A percentile compares a stretch with the other conserved stretches of the same genome.
These are phyloP conservation scores for Ptychoptera albimana DNA, from an alignment of 2,888 invertebrate species.

Conservation along the genomic window DNA sequence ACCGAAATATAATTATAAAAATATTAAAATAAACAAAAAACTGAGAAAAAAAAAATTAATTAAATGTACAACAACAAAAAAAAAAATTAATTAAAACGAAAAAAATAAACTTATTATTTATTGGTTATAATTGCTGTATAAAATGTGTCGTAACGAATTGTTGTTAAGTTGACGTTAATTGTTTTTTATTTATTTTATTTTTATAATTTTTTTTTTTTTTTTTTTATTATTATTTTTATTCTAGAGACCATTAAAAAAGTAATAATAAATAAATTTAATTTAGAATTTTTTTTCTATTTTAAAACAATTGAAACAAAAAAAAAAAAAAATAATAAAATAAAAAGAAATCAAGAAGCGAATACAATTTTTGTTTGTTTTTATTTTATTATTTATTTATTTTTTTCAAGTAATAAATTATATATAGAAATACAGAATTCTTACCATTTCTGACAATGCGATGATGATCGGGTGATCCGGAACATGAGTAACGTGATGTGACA, in stretches of 20 bases:
- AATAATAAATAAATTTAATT: no score
- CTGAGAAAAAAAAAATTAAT: background rate
- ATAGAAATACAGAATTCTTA: conserved; percentile 24
- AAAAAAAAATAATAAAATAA: background rate
- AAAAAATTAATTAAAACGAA: no score
- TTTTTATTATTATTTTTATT: no score
- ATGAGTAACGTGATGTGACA: conserved; percentile 60
- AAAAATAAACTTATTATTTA: no score
- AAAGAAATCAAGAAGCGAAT: conserved; percentile 3
- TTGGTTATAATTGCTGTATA: no score
- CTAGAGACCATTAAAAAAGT: no score
- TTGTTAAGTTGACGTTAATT: no score
- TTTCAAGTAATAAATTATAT: background rate
- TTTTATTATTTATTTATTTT: background rate
- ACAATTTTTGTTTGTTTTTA: conserved; percentile 6
- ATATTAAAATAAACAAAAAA: background rate
- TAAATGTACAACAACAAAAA: no score
- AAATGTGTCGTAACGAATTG: no score
- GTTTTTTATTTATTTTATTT: no score
- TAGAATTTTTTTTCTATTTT: no score
- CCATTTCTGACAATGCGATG: conserved; percentile 54
- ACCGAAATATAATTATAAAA: background rate
- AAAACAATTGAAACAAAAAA: background rate
- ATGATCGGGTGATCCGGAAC: conserved; percentile 60
- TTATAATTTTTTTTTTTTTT: no score